Base-by-base conservation (phyloP, 2,888 invertebrate genomes). In the Bugula neritina region DNA sequence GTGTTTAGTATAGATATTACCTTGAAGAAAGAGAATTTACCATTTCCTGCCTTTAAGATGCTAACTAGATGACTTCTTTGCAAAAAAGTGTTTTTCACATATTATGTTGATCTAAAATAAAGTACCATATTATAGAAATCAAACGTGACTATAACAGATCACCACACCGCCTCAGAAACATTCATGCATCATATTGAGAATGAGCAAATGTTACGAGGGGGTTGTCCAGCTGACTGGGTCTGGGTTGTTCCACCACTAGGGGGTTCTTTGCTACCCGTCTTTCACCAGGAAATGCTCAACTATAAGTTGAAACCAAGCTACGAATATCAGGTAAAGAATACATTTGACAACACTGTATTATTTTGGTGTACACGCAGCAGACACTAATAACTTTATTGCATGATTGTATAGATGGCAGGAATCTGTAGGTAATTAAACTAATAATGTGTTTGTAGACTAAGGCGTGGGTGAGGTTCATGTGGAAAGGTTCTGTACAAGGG, bases 181-280 rank as follows among this genome's bases (percentile, higher is more conserved):
- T 97, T 96, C 84, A 94, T 95, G 89, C 94, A 94, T 81, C 94
- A 94, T 86, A 87, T 93, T 78, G 93, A 94, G 79, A 94, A 94
- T 81, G 95, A 96, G 83, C 77, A 79, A 74, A 77, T 76, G 71
- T 85, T 93, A 71, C 87, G 95, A 85, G 91, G 91, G 21, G 92
- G 92, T 0, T 92, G 92, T 80, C 92, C 92, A 0, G 90, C 91
- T 0, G 92, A 92, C 84, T 92, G 92, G 92, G 88, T 92, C 69
- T 83, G 82, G 83, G 75, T 82, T 1, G 80, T 82, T 10, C 84
- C 85, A 0, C 88, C 88, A 0, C 84, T 87, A 75, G 86, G 87
- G n/a, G 86, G 86, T 1, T 86, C 86, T 23, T 78, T 86, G 35
- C 85, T 86, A 0, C 87, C 87, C 0, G 87, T 88, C 17, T 88